These are phyloP conservation scores for Coracopsis vasa DNA, from an alignment of 2,113 vertebrate species.

Conservation along the genomic window DNA sequence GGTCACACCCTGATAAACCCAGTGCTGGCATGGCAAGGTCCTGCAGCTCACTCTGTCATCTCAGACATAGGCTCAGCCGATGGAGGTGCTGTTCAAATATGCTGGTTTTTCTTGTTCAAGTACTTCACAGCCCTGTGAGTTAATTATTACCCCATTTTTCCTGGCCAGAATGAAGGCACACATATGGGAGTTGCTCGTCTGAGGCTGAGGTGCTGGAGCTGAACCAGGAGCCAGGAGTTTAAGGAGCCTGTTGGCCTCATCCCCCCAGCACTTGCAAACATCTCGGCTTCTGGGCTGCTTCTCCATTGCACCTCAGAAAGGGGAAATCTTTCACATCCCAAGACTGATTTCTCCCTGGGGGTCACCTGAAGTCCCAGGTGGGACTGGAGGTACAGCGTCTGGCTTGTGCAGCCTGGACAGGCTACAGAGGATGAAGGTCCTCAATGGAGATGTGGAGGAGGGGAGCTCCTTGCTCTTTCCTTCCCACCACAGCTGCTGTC, in stretches of 20 bases:
- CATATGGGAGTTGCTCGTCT: background rate
- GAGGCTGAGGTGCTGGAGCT: background rate
- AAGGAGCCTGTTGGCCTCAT: accelerated
- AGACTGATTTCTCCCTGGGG: accelerated
- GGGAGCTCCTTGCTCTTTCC: background rate
- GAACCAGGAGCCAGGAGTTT: background rate
- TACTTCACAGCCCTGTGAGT: background rate
- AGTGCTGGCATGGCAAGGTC: accelerated
- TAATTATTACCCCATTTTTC: background rate
- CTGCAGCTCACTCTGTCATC: accelerated
- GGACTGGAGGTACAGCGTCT: accelerated
- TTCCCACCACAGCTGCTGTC: background rate
- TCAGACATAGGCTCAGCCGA: accelerated
- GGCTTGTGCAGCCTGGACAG: background rate
- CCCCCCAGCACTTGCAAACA: background rate
- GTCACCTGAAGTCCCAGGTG: accelerated
- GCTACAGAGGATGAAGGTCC: background rate
- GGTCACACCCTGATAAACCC: background rate
- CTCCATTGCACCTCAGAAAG: accelerated
- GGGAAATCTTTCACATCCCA: background rate
- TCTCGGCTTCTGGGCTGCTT: background rate
- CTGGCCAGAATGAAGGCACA: background rate
- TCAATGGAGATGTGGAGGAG: background rate
- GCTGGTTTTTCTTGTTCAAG: background rate
- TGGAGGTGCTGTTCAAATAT: background rate